A percentile compares a stretch with the other conserved stretches of the same genome.
Conservation (phyloP, 2,797 vertebrate genomes). For the Halcyon chelicuti region DNA sequence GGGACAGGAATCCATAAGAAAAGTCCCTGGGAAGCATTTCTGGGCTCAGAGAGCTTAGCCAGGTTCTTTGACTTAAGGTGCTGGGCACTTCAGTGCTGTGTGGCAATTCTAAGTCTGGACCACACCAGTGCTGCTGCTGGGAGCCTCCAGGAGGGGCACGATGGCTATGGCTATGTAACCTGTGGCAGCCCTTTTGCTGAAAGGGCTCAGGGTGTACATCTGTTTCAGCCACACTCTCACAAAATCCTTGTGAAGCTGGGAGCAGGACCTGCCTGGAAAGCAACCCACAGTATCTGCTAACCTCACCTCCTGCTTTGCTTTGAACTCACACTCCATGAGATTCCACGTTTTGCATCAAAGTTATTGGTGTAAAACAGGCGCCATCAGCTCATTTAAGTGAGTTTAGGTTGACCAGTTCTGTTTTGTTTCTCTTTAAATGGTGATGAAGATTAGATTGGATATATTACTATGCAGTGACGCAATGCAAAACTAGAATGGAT, state of each 20-base stretch:
- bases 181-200: background rate
- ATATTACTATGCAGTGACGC: background rate
- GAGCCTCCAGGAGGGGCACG: background rate
- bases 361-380: background rate
- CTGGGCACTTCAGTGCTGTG: fast-evolving
- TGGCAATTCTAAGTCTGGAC: background rate
- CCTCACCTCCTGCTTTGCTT: background rate
- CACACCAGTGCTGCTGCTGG: fast-evolving
- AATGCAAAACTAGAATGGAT: background rate
- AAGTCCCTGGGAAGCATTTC: background rate
- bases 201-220: background rate
- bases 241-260: background rate
- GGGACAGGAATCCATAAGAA: background rate
- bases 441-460: background rate
- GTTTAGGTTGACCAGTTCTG: background rate
- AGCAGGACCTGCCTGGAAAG: background rate
- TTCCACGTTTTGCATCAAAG: background rate
- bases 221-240: fast-evolving
- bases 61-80: background rate
- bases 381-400: background rate
- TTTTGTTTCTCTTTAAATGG: background rate
- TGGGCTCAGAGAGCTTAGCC: background rate
- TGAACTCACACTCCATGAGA: background rate
- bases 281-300: background rate
- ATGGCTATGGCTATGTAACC: background rate